phyloP scores from a whole-genome alignment of 2,888 invertebrate genomes.

The Hypselothyrea guttata region DNA sequence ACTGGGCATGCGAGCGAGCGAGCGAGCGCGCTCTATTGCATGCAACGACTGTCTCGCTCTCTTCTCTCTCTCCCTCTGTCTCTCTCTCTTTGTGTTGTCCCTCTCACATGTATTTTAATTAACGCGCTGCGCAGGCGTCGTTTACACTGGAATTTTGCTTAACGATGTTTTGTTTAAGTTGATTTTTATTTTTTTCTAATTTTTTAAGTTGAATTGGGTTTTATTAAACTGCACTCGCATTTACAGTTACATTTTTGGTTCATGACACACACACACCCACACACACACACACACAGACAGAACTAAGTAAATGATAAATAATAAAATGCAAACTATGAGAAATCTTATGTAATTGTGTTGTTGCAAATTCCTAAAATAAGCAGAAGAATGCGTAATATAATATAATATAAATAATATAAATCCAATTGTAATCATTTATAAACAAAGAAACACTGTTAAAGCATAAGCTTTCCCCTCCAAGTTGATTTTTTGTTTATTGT shows the following conservation, averaged over 20 bases:
- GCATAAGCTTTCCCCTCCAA: too few species aligned
- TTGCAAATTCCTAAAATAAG: slow-evolving; percentile 39
- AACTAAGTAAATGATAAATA: slow-evolving; percentile 13
- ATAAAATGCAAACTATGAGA: slow-evolving; percentile 9
- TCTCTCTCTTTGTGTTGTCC: background rate
- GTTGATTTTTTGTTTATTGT: too few species aligned
- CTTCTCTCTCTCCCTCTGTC: slow-evolving; percentile 17
- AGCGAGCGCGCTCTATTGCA: background rate
- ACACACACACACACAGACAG: slow-evolving; percentile 18
- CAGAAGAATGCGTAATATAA: background rate
- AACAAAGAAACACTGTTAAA: slow-evolving; percentile 7
- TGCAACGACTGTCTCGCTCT: slow-evolving; percentile 3
- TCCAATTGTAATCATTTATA: background rate
- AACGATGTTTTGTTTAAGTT: background rate
- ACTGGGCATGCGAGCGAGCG: background rate
- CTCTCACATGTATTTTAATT: slow-evolving; percentile 2
- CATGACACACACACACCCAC: slow-evolving; percentile 20
- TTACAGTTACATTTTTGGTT: slow-evolving; percentile 29
- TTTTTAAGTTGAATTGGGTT: slow-evolving; percentile 4
- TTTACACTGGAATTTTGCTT: background rate
- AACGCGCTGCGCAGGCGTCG: slow-evolving; percentile 23
- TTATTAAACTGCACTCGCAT: slow-evolving; percentile 41
- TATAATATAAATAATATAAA: too few species aligned
- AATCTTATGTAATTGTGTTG: slow-evolving; percentile 44
- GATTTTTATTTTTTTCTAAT: slow-evolving; percentile 12